These are phyloP conservation scores for Hemitrygon akajei DNA, from an alignment of 2,797 vertebrate species.

Conservation along the genomic window DNA sequence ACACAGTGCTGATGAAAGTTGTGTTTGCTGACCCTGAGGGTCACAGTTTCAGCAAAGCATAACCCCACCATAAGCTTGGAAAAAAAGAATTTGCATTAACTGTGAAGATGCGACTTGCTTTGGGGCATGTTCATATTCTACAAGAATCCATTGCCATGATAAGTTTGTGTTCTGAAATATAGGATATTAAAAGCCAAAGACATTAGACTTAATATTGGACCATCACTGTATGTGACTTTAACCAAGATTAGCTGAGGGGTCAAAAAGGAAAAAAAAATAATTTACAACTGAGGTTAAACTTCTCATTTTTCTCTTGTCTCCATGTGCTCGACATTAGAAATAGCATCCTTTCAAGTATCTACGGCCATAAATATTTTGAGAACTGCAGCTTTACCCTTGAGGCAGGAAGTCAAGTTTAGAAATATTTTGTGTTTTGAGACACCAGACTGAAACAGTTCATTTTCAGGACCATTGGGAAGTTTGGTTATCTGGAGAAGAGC, in stretches of 20 bases:
- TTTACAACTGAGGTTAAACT: constrained; percentile 3
- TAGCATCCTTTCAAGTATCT: background rate
- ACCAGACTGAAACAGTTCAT: background rate
- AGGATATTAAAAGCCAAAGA: background rate
- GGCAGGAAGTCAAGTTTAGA: background rate
- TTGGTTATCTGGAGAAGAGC: background rate
- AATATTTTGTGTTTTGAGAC: background rate
- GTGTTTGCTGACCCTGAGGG: background rate
- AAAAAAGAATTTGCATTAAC: constrained; percentile 18
- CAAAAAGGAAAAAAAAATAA: background rate
- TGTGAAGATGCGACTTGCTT: background rate
- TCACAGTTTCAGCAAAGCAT: background rate
- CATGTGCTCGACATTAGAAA: background rate
- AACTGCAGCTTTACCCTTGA: background rate
- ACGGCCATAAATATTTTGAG: background rate
- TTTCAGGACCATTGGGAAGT: background rate
- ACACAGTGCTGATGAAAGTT: background rate
- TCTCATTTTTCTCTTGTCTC: background rate
- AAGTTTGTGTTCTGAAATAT: background rate
- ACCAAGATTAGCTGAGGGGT: background rate
- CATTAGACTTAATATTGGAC: background rate
- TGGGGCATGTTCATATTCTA: background rate
- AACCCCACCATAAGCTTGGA: background rate
- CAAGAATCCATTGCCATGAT: background rate
- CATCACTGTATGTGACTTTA: background rate